Percentiles rank a stretch among this genome's conserved stretches.
Evolutionary conservation across 2,113 vertebrate genomes (phyloP).

Genomic region (Callaeas wilsoni): DNA sequence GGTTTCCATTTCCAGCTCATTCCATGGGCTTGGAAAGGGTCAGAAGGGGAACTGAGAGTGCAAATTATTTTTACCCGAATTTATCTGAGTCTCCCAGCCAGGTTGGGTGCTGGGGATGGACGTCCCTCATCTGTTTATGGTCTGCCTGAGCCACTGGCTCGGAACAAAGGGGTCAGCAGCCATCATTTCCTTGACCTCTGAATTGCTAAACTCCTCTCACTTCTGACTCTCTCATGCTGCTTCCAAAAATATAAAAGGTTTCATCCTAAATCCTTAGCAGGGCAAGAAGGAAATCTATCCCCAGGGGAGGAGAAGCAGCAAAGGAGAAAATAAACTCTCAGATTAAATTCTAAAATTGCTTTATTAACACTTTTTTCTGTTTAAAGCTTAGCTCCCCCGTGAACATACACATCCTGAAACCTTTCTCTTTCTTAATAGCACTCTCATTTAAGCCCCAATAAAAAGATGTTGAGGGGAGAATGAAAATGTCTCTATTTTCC

Average conservation of each 20-base stretch:
- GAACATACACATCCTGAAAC: background rate
- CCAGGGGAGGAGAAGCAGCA: slow-evolving; percentile 30
- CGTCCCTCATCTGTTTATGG: background rate
- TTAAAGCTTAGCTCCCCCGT: background rate
- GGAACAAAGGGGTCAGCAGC: background rate
- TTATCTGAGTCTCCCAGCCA: background rate
- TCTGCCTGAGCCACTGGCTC: background rate
- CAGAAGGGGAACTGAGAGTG: background rate
- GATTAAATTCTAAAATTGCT: slow-evolving; percentile 54
- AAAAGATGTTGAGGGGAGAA: background rate
- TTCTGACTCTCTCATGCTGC: background rate
- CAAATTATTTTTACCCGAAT: background rate
- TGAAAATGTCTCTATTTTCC: background rate
- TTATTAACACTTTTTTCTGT: slow-evolving; percentile 26
- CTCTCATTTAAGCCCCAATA: slow-evolving; percentile 1
- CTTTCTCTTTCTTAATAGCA: slow-evolving; percentile 1
- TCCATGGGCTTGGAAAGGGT: background rate
- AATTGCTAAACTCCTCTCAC: background rate
- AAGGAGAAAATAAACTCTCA: slow-evolving; percentile 48
- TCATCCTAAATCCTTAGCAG: background rate
- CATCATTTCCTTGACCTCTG: background rate
- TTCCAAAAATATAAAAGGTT: background rate
- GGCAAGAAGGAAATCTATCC: background rate
- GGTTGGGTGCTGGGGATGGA: background rate
- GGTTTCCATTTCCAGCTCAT: background rate